These are phyloP conservation scores for Temnothorax unifasciatus DNA, from an alignment of 2,888 invertebrate genomes.

Conservation along the genomic window DNA sequence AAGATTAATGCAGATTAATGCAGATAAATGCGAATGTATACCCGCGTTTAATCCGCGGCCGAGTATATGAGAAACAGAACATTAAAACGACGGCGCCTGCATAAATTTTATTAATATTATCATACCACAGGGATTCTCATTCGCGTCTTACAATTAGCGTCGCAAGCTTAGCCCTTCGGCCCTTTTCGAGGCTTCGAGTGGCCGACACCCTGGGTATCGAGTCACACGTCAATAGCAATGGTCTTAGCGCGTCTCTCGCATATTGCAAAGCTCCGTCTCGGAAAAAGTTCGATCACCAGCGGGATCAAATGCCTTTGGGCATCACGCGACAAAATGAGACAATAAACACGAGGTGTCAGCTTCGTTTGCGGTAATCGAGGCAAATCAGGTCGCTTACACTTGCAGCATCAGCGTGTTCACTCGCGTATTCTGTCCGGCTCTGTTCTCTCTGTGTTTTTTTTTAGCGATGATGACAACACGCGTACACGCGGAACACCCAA, in stretches of 20 bases:
- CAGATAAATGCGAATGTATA: not conserved
- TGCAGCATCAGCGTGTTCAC: constrained; percentile 8
- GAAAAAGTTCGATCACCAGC: not conserved
- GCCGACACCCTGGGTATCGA: not conserved
- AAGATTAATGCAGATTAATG: constrained; percentile 19
- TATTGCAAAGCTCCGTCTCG: not conserved
- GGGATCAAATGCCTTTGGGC: not conserved
- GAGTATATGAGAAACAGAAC: not conserved
- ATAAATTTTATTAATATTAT: constrained; percentile 16
- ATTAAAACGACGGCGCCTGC: not conserved
- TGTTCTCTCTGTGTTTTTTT: constrained; percentile 20
- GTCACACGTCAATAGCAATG: constrained; percentile 20
- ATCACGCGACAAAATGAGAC: not conserved
- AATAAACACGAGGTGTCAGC: not conserved
- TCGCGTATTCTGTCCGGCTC: not conserved
- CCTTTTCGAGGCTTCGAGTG: not conserved
- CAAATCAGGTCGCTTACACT: constrained; percentile 52
- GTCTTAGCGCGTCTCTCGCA: not conserved
- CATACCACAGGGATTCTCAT: not conserved
- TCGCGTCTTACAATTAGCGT: not conserved
- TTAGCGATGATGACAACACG: constrained; percentile 41
- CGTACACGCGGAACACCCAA: not conserved
- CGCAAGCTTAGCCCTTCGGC: not conserved
- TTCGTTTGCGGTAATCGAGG: not conserved
- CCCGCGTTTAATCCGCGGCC: not conserved